Conservation (phyloP, 2,888 invertebrate species). For the Scaptomyza tumidula region DNA sequence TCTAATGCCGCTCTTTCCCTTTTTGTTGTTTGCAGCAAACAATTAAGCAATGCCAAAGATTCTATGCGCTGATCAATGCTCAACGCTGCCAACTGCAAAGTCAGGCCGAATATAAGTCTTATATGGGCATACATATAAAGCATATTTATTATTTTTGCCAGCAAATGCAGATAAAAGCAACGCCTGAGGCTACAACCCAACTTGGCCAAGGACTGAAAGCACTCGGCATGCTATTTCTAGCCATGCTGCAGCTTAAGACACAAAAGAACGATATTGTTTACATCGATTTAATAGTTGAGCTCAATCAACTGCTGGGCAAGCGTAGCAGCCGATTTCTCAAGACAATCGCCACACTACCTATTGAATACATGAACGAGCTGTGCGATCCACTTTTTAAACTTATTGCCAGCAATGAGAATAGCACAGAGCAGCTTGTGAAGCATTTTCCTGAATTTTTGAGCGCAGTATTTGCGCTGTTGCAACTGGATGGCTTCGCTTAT, state of each 20-base stretch:
- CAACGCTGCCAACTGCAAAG: conserved; percentile 60
- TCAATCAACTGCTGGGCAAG: conserved; percentile 57
- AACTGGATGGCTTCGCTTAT: conserved; percentile 56
- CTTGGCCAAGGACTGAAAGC: conserved; percentile 40
- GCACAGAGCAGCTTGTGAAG: conserved; percentile 23
- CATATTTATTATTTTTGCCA: conserved; percentile 53
- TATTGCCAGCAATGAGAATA: conserved; percentile 11
- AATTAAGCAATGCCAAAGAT: conserved; percentile 37
- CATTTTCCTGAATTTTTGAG: conserved; percentile 63
- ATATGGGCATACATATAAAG: conserved; percentile 62
- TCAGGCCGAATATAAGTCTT: conserved; percentile 53
- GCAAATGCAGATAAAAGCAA: conserved; percentile 43
- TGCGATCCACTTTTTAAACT: conserved; percentile 50
- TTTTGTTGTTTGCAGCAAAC: conserved; percentile 49
- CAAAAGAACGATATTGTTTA: conserved; percentile 24
- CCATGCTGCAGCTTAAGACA: conserved; percentile 52
- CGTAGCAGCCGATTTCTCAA: conserved; percentile 41
- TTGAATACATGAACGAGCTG: conserved; percentile 26
- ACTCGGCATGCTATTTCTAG: conserved; percentile 60
- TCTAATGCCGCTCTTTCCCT: not conserved
- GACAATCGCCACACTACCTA: conserved; percentile 52
- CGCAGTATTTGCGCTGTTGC: conserved; percentile 48
- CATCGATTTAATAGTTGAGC: conserved; percentile 50
- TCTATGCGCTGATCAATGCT: conserved; percentile 57
- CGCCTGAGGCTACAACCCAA: conserved; percentile 23